Evolutionary conservation across 2,888 invertebrate genomes (phyloP).

Genomic region (Agrenia bidenticulata): DNA sequence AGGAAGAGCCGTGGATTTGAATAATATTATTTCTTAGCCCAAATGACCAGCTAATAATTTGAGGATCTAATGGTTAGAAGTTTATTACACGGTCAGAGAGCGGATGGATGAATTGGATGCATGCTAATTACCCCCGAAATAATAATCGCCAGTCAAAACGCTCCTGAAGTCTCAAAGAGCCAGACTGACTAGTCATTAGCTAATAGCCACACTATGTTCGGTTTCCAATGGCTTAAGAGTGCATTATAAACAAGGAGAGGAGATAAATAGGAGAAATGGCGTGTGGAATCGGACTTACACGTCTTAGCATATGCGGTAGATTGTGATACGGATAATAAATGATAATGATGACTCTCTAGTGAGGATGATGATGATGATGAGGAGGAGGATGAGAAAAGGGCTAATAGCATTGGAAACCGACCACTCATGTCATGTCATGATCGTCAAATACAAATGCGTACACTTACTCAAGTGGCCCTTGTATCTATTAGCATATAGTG

Average conservation of each 20-base stretch:
- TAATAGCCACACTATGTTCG: conserved; percentile 5
- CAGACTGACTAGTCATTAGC: conserved; percentile 25
- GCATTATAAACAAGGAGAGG: background rate
- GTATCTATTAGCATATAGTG: background rate
- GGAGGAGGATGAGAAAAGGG: conserved; percentile 21
- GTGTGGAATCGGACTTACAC: background rate
- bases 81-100: conserved; percentile 24
- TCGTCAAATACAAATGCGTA: background rate
- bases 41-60: conserved; percentile 22
- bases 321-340: conserved; percentile 44
- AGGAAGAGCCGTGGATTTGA: background rate
- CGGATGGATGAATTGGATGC: conserved; percentile 39
- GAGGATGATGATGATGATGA: conserved; percentile 1
- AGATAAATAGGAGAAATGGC: background rate
- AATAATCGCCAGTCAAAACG: conserved; percentile 11
- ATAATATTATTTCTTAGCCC: background rate
- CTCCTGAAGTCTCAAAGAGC: background rate
- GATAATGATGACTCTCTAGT: conserved; percentile 30
- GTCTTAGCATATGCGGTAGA: conserved; percentile 26
- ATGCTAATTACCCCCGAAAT: conserved; percentile 39
- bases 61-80: conserved; percentile 10
- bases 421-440: too few relatives aligned
- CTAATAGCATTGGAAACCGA: background rate
- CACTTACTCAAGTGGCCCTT: conserved; percentile 16
- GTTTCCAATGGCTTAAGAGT: background rate